Base-by-base conservation (phyloP, 2,888 invertebrate species). In the Nephrotoma appendiculata region DNA sequence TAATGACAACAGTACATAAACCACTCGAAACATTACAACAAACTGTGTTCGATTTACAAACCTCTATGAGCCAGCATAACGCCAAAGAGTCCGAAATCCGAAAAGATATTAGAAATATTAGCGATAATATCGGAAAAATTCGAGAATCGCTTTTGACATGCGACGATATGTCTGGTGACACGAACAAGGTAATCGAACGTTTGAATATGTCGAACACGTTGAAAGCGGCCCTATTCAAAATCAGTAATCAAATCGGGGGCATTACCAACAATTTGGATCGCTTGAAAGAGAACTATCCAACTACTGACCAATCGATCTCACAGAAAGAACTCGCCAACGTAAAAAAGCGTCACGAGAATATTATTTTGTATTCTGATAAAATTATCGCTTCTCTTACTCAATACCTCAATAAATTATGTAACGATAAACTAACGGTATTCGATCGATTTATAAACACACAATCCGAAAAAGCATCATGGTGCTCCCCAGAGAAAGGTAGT, bases 381-480 rank as follows among this genome's bases (percentile, higher is more conserved):
- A 96, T 96, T 15, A 96, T 96, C 91, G 94, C 94, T 5, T 95
- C 96, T 0, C 90, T 98, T 43, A 92, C 96, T 5, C 94, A 95
- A 52, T 96, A 97, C 91, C 92, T 98, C 86, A 96, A 97, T 90
- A 98, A 98, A 91, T 94, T 96, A 88, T 97, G 97, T 89, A 95
- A 95, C 85, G 98, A 98, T 88, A 97, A 97, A 89, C 94, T 96
- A 87, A 94, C 94, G 85, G 95, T 96, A 90, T 93, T 98, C 52
- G 96, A 96, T 89, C 94, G 97, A 89, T 95, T 96, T 90, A 94
- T 98, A 9, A 93, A 94, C 86, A 95, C 96, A 1, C 95, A 96
- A 88, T 95, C 95, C 88, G 98, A 98, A 90, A 98, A 98, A 91
- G 95, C 97, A 0, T 93, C 95, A 12, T 98, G 98, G 98, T 98